Percentiles rank a stretch among this genome's conserved stretches.
These are phyloP conservation scores for Lepus townsendii DNA, from an alignment of 2,797 vertebrate genomes.

Conservation along the genomic window DNA sequence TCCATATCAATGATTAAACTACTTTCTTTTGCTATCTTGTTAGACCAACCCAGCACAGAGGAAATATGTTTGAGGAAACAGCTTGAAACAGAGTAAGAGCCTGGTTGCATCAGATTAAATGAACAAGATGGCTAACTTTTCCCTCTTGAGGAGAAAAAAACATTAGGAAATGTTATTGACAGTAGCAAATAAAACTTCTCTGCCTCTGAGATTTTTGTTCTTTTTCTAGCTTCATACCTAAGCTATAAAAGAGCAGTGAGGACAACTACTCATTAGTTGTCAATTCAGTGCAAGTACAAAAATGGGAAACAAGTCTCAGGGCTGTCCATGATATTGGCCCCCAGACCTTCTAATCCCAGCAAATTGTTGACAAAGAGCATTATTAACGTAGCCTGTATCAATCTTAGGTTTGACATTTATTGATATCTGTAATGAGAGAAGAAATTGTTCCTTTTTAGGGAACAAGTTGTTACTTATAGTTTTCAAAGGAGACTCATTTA, in stretches of 20 bases:
- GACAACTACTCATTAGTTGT: background rate
- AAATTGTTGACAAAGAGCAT: constrained; percentile 60
- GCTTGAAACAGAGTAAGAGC: background rate
- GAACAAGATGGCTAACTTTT: constrained; percentile 29
- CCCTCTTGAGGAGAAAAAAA: background rate
- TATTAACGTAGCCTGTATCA: background rate
- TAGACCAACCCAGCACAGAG: constrained; percentile 39
- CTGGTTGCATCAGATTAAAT: constrained; percentile 25
- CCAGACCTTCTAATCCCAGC: constrained; percentile 16
- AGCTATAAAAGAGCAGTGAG: background rate
- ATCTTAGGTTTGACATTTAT: background rate
- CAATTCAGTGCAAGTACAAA: background rate
- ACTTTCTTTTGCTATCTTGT: constrained; percentile 42
- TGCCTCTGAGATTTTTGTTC: background rate
- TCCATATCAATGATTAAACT: constrained; percentile 50
- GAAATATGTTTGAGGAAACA: constrained; percentile 60
- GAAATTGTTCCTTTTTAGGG: constrained; percentile 57
- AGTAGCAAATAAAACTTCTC: background rate
- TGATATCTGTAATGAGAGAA: constrained; percentile 1
- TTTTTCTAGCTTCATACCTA: background rate
- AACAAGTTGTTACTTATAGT: background rate
- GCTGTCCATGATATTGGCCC: background rate
- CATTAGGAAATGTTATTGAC: constrained; percentile 37
- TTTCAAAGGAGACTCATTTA: constrained; percentile 57
- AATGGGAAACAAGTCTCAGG: background rate